Evolutionary conservation across 2,888 invertebrate species (phyloP), one percentile per base, ranked within the genome.

Genomic region (Cheilosia grossa): DNA sequence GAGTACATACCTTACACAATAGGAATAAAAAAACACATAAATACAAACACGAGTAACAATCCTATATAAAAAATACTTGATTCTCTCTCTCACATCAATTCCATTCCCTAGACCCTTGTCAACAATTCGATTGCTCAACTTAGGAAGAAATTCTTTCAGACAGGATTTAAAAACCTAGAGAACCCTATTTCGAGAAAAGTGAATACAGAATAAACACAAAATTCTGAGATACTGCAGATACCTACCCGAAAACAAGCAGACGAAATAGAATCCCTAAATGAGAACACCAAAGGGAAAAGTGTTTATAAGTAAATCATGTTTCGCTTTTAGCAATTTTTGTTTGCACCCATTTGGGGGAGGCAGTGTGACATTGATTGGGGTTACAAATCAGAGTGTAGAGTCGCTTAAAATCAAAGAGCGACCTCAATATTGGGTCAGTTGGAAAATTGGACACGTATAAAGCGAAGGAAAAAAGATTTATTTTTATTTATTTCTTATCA

Each of bases 261-360:
- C 42, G 47, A 66, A 67, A 40, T 58, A 21, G 49, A 47, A 47
- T 70, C 58, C 37, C 24, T 49, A 70, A 58, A 70, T 70, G 49
- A 59, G 49, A 58, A 59, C 37, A 58, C 72, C 37, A 63, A 73
- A 51, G 58, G 61, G 49, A 63, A 54, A 78, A 70, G 40, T 72
- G 64, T 78, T 78, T 53, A n/a, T n/a, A 69, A 77, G 77, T 78
- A 61, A 54, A 49, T 75, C 70, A 69, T 72, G 78, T 59, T 66
- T 82, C 19, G 53, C 70, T 72, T 54, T 66, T 44, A 64, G 44
- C 27, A 51, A 58, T 37, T 58, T 67, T 56, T 49, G 33, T 59
- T 61, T 30, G 21, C 24, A 27, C 15, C 24, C 17, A 24, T 7
- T 7, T 54, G 21, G 24, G 56, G 24, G 40, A 74, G 54, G 13